Evolutionary conservation across 2,888 invertebrate species (phyloP).

Genomic region (Idaea straminata): DNA sequence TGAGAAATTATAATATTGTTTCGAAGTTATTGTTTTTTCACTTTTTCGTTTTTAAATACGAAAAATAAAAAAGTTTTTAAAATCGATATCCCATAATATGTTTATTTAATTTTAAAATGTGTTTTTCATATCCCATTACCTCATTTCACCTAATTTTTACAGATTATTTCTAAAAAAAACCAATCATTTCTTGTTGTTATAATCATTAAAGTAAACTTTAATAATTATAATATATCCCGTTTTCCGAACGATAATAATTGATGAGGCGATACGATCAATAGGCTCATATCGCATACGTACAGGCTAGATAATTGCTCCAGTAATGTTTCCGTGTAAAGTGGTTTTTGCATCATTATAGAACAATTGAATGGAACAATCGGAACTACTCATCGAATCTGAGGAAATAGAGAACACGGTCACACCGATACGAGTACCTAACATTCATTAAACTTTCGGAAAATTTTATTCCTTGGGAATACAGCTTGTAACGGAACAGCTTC

Average conservation of each 20-base stretch:
- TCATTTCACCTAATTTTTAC: too few relatives aligned
- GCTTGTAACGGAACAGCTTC: too few relatives aligned
- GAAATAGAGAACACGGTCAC: constrained; percentile 3
- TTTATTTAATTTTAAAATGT: too few relatives aligned
- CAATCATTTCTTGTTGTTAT: neutral
- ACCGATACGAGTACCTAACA: neutral
- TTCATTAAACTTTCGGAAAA: neutral
- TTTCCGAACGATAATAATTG: neutral
- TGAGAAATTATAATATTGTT: too few relatives aligned
- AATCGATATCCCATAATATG: too few relatives aligned
- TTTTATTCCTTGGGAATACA: too few relatives aligned
- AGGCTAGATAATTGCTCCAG: neutral
- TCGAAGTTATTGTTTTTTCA: too few relatives aligned
- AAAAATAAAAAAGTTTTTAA: too few relatives aligned
- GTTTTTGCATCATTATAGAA: constrained; percentile 11
- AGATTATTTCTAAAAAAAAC: too few relatives aligned
- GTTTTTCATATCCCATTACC: too few relatives aligned
- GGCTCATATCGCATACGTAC: neutral
- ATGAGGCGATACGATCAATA: neutral
- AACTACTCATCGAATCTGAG: constrained; percentile 8
- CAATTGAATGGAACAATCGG: constrained; percentile 12
- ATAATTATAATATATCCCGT: neutral
- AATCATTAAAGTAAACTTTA: neutral
- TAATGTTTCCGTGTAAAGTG: constrained; percentile 12
- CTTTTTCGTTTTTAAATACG: too few relatives aligned